Base-by-base conservation (phyloP, 2,888 invertebrate genomes). In the Lycia hirtaria region DNA sequence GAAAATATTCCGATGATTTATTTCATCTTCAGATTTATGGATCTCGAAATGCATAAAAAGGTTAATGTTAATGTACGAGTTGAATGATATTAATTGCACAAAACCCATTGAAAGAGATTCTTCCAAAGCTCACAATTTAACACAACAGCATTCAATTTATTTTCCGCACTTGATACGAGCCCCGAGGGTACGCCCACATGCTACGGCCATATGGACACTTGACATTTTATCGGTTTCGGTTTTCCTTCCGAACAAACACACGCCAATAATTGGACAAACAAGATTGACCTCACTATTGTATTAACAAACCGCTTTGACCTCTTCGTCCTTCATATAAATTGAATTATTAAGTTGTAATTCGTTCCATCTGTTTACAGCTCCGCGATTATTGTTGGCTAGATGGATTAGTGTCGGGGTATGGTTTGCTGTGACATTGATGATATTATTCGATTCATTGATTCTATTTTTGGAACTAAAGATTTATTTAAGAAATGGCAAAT, bases 241-340 rank as follows among this genome's bases (percentile, higher is more conserved):
- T 65, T 68, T 67, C 66, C 65, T 66, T 60, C 62, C 60, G 43
- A 60, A 57, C 59, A 54, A 56, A 59, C 63, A 53, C 63, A 54
- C 35, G 48, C 35, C 60, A 56, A 60, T 67, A 71, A 73, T 72
- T 71, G 56, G 60, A 62, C 65, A 75, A 74, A 71, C 69, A 73
- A 51, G 57, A 50, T 50, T 65, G 67, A 74, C 75, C 74, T 68
- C 64, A 52, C 38, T 28, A 61, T 65, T 68, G 68, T 63, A 66
- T 70, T 67, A 67, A 73, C 72, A 71, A 65, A 69, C 59, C 60
- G 52, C 64, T 62, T 50, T 53, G 56, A 63, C 67, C 71, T 52
- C 51, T 43, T 49, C 19, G 41, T 32, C 60, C 56, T 63, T 69
- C 48, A 19, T 55, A 56, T 50, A 48, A 50, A 52, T 62, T 61